Base-by-base conservation (phyloP, 2,888 invertebrate species). In the Hirtodrosophila confusa region DNA sequence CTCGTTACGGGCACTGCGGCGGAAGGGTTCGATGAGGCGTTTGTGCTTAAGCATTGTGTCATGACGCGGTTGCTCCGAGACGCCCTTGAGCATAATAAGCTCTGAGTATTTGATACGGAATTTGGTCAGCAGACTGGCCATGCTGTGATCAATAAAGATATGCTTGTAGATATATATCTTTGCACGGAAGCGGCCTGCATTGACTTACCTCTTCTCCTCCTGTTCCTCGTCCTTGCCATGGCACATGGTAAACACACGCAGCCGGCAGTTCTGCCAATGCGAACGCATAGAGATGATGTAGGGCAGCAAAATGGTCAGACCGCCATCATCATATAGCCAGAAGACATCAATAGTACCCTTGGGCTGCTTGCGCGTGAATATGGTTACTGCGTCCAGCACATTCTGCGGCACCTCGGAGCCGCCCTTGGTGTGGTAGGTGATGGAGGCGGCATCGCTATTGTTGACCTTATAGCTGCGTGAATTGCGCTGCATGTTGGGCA, bases 251-350 rank as follows among this genome's bases (percentile, higher is more conserved):
- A 97, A 97, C 40, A 97, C 94, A 55, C 97, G 92, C 86, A 97
- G 92, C 90, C 95, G 95, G 90, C 96, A 96, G 82, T 94, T 93
- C 53, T 94, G 92, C 96, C 96, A 97, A 80, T 94, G 93, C 7
- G 95, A 93, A 74, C 97, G 93, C 79, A 95, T 95, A 49, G 96
- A 95, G 74, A 97, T 94, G 76, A 97, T 97, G 91, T 97, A 97
- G 0, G 97, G 97, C 77, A 97, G 91, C 64, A 97, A 93, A 91
- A 97, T 95, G 2, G 97, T 97, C 41, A 97, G 93, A 51, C 96
- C 96, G 88, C 96, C 96, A 91, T 97, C 98, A 90, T 98, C 98
- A 91, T 98, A 98, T 80, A 98, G 92, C 98, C 98, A 99, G 97
- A 98, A 98, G 44, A 98, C 97, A 92, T 98, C 98, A 41, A 98